These are phyloP conservation scores for Myathropa florea DNA, from an alignment of 2,888 invertebrate species.

Conservation along the genomic window DNA sequence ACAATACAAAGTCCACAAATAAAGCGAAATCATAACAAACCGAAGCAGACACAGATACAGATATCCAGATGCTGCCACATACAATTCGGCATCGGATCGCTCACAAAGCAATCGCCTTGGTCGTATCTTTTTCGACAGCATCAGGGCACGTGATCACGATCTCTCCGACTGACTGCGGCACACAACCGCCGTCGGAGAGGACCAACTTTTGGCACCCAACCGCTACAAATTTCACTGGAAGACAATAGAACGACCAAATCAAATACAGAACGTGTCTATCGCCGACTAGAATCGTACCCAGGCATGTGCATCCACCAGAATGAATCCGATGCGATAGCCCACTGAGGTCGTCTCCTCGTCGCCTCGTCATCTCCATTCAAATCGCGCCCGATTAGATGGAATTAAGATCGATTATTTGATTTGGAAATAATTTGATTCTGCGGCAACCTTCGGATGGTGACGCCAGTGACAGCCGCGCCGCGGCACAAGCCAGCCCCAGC, in stretches of 20 bases:
- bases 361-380: constrained; percentile 29
- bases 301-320: constrained; percentile 66
- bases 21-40: constrained; percentile 52
- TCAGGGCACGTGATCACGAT: constrained; percentile 67
- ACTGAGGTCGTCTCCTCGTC: constrained; percentile 55
- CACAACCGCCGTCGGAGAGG: constrained; percentile 33
- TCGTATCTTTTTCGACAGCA: constrained; percentile 62
- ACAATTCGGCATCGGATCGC: constrained; percentile 66
- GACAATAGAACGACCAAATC: constrained; percentile 52
- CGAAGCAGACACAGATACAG: constrained; percentile 27
- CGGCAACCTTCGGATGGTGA: constrained; percentile 52
- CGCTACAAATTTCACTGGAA: constrained; percentile 62
- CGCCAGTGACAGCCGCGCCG: constrained; percentile 40
- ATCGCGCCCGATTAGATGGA: constrained; percentile 56
- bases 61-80: constrained; percentile 63
- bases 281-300: constrained; percentile 31
- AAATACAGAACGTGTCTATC: constrained; percentile 20
- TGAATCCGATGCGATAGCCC: constrained; percentile 31
- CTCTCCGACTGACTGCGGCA: constrained; percentile 21
- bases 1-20: constrained; percentile 14
- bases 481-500: constrained; percentile 20
- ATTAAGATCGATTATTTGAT: constrained; percentile 80
- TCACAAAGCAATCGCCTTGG: constrained; percentile 64
- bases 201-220: constrained; percentile 61
- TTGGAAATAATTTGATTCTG: constrained; percentile 74